Evolutionary conservation across 2,113 vertebrate species (phyloP), one percentile per base, ranked within the genome.

Genomic region (Loxodonta africana): DNA sequence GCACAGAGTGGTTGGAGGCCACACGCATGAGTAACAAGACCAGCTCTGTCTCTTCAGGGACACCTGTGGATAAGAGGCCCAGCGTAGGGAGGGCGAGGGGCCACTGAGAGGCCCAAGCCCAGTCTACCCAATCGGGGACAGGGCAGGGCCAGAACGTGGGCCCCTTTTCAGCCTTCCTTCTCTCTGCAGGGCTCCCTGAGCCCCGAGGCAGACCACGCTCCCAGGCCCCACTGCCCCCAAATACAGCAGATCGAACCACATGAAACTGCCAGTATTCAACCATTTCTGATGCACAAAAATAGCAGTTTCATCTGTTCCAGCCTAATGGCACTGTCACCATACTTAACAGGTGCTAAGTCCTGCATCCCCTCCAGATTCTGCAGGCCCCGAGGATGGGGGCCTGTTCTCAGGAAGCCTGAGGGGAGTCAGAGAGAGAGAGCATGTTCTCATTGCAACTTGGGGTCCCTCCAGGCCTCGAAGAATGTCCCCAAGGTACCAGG

Each of bases 11-110:
- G 23, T 91, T 98, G 82, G 92, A 62, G 37, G 90, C 95, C 44
- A 89, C 91, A 15, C 14, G 96, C 93, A 96, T 98, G 98, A 1
- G 4, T 48, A 10, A 62, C 63, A 98, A 91, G 87, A 83, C 95
- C 28, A 98, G 69, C 77, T 90, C 94, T 57, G 96, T 97, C 95
- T 98, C 98, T 1, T 48, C 48, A 2, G 99, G 98, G 85, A 99
- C 28, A 62, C 99, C 99, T 99, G n/a, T 2, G 2, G 94, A 86
- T 51, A 21, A 89, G 48, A 97, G 6, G n/a, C 26, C 26, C 69
- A 69, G 80, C 2, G 21, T 9, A 26, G 83, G 21, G 12, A 21
- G 4, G 78, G 2, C 23, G 8, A 17, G 7, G 65, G 37, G 25
- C 23, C 17, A 9, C 9, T 0, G 5, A 48, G 48, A 48, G 17